Percentiles rank a stretch among this genome's conserved stretches.
phyloP scores from a whole-genome alignment of 2,797 vertebrate species.

The Eleutherodactylus coqui region DNA sequence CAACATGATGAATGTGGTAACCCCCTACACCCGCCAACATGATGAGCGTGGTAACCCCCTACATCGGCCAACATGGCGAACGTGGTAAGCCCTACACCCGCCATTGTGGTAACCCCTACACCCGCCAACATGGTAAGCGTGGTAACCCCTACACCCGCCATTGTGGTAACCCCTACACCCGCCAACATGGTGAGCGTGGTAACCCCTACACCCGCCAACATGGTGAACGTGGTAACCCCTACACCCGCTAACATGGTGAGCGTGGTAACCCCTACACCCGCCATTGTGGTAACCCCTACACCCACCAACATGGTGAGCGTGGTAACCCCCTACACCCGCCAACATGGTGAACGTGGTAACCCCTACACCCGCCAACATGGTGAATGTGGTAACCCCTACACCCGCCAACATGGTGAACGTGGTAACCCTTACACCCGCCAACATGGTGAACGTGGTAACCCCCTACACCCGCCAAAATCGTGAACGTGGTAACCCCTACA shows the following conservation, averaged over 20 bases:
- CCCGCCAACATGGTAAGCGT: not conserved
- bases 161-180: not conserved
- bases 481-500: not conserved
- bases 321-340: not conserved
- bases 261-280: not conserved
- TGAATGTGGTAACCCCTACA: not conserved
- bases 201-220: not conserved
- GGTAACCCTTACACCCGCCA: not conserved
- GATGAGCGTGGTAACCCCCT: too few relatives aligned
- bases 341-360: not conserved
- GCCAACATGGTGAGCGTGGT: not conserved
- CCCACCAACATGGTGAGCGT: not conserved
- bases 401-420: not conserved
- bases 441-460: not conserved
- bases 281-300: not conserved
- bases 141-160: too few relatives aligned
- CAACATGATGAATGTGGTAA: not conserved
- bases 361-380: not conserved
- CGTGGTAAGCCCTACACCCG: too few relatives aligned
- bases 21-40: not conserved
- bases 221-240: not conserved
- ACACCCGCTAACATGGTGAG: not conserved
- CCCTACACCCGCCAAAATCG: not conserved
- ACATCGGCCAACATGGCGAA: too few relatives aligned
- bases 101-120: not conserved